These are phyloP conservation scores for Helarctos malayanus DNA, from an alignment of 2,797 vertebrate genomes.

Conservation along the genomic window DNA sequence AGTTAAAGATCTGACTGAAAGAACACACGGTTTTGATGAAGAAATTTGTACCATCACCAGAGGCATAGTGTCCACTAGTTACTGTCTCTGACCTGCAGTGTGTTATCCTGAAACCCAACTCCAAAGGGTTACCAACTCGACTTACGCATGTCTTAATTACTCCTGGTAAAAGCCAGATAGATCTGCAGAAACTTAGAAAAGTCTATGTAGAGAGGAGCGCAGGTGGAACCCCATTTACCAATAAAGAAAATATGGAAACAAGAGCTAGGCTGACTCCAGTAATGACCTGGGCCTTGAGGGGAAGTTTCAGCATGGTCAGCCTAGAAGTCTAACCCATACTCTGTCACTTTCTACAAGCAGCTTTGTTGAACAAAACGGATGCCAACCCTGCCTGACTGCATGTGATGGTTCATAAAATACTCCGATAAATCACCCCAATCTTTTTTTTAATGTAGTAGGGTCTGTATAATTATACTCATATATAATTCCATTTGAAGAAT, in stretches of 20 bases:
- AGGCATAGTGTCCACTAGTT: constrained; percentile 85
- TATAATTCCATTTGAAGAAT: constrained; percentile 52
- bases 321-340: constrained; percentile 88
- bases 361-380: constrained; percentile 88
- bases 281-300: constrained; percentile 90
- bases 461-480: not conserved
- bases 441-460: not conserved
- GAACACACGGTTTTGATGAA: not conserved
- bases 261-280: constrained; percentile 90
- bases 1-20: constrained; percentile 90
- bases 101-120: constrained; percentile 88
- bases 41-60: constrained; percentile 85
- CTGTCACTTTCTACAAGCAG: constrained; percentile 80
- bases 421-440: not conserved
- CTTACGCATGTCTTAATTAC: constrained; percentile 84
- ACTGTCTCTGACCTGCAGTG: constrained; percentile 91
- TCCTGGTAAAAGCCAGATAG: constrained; percentile 88
- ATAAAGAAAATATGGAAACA: constrained; percentile 91
- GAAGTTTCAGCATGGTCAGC: constrained; percentile 87
- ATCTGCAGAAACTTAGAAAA: constrained; percentile 91
- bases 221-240: constrained; percentile 90
- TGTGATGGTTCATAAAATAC: constrained; percentile 11
- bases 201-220: constrained; percentile 91
- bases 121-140: constrained; percentile 77
- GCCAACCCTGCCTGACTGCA: not conserved